Base-by-base conservation (phyloP, 1,140 invertebrate species). In the Zaprionus davidi region DNA sequence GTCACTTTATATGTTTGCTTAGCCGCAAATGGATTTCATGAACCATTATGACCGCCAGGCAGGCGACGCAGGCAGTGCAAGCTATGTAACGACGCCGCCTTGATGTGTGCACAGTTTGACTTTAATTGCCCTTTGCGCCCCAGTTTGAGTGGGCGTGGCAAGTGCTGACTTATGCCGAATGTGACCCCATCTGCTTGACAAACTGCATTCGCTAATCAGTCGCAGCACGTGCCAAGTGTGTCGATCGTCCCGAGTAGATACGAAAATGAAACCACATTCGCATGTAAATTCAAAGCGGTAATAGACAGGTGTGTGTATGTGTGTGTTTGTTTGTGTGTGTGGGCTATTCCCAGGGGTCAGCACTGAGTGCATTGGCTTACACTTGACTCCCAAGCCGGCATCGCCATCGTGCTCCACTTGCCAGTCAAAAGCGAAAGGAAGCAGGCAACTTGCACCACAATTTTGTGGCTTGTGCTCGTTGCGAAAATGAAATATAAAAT, bases 21-120 rank as follows among this genome's bases (percentile, higher is more conserved):
- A 66, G 56, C 62, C 56, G 49, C 76, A 78, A 78, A 78, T 78
- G 76, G 71, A 78, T 78, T 75, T 65, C 76, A 70, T 78, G 63
- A 74, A 78, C 60, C 65, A 78, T 74, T 74, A 74, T 65, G 58
- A 62, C 65, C 46, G 46, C n/a, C 41, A 17, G 41, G 41, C 41
- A 17, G 41, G 31, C 58, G 31, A 57, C 51, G 24, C 72, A 55
- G 46, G 38, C 72, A 62, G 36, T 36, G 49, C 71, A 65, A 56
- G 34, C 76, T 51, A 28, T 34, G 15, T n/a, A 53, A 71, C 51
- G 63, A 11, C 9, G 64, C 63, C 64, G 75, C 74, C 58, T 64
- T 59, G 24, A 55, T 64, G 28, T 74, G 63, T 57, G 36, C 59
- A 73, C 64, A 69, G 53, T 71, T 66, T 70, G 71, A 65, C 72